Conservation (phyloP, 2,888 invertebrate genomes). For the Zhuqinia jingwanae region DNA sequence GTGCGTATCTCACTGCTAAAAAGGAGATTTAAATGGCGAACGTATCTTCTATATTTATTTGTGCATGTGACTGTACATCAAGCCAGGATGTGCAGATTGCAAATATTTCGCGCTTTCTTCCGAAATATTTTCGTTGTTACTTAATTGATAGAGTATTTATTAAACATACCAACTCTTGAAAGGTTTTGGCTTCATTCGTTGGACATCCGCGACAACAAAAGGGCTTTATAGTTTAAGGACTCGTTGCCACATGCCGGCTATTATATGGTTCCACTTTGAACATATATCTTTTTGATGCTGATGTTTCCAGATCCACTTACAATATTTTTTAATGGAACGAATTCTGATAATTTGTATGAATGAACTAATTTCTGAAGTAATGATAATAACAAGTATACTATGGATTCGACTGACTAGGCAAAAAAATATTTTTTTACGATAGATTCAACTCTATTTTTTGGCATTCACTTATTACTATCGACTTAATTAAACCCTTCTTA, state of each 20-base stretch:
- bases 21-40: not conserved
- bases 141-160: too few relatives aligned
- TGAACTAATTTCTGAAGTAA: not conserved
- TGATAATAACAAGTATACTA: not conserved
- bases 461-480: not conserved
- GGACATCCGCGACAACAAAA: not conserved
- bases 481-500: not conserved
- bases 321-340: not conserved
- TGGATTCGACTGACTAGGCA: slow-evolving; percentile 18
- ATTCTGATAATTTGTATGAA: not conserved
- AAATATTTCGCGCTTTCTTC: not conserved
- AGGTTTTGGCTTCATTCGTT: not conserved
- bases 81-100: not conserved
- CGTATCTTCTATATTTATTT: not conserved
- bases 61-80: slow-evolving; percentile 29
- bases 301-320: not conserved
- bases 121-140: not conserved
- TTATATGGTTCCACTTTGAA: too few relatives aligned
- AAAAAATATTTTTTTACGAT: not conserved
- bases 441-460: slow-evolving; percentile 5
- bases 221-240: not conserved
- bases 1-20: slow-evolving; percentile 11
- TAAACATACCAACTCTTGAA: slow-evolving; percentile 10
- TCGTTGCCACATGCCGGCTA: too few relatives aligned
- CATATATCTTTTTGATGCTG: not conserved